Percentiles rank a stretch among this genome's conserved stretches.
Conservation (phyloP, 1,140 invertebrate genomes). For the Pachyrhynchus sulphureomaculatus region DNA sequence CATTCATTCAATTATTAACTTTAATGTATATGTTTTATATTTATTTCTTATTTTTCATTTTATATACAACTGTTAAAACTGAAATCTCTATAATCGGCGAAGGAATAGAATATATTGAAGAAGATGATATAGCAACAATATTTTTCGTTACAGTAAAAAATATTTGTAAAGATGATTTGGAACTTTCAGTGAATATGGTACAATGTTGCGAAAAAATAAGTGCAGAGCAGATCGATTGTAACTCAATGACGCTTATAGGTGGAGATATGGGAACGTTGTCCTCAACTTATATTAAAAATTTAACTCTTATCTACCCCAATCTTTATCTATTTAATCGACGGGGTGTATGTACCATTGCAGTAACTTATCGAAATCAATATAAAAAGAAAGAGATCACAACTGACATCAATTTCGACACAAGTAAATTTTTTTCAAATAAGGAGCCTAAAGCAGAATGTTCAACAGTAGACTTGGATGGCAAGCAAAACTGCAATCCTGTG, state of each 20-base stretch:
- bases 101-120: constrained; percentile 20
- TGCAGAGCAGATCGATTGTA: constrained; percentile 18
- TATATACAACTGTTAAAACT: not conserved
- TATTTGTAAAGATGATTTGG: constrained; percentile 23
- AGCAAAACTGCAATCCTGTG: constrained; percentile 30
- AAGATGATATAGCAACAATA: constrained; percentile 29
- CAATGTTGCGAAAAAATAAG: constrained; percentile 28
- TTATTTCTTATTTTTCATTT: no score
- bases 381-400: constrained; percentile 18
- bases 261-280: constrained; percentile 31
- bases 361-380: constrained; percentile 23
- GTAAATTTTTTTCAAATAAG: constrained; percentile 1
- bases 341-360: constrained; percentile 21
- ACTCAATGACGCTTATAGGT: constrained; percentile 30
- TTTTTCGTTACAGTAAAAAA: constrained; percentile 32
- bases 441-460: constrained; percentile 2
- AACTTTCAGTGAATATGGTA: constrained; percentile 27
- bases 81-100: constrained; percentile 16
- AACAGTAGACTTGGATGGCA: constrained; percentile 28
- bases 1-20: no score
- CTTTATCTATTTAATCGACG: constrained; percentile 26
- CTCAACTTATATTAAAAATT: constrained; percentile 20
- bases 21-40: no score
- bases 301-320: constrained; percentile 34
- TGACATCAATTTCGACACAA: constrained; percentile 28